Percentiles rank a stretch among this genome's conserved stretches.
These are phyloP conservation scores for Gallinago undulata DNA, from an alignment of 2,113 vertebrate genomes.

Conservation along the genomic window DNA sequence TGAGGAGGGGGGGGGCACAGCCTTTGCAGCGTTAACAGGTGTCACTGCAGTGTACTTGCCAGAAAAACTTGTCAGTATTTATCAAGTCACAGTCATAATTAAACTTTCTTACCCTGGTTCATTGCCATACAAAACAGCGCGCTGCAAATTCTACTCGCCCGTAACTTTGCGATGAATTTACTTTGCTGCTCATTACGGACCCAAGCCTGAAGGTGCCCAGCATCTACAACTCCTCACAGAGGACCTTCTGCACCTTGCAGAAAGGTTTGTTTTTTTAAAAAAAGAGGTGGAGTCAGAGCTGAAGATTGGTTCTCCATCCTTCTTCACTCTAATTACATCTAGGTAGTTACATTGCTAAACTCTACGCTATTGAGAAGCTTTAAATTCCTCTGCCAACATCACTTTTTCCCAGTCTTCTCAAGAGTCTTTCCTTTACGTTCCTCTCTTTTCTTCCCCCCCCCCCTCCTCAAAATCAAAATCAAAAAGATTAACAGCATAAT, in stretches of 20 bases:
- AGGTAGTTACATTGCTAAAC: background rate
- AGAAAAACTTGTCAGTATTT: background rate
- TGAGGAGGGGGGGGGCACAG: background rate
- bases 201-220: background rate
- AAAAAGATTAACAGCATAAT: background rate
- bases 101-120: background rate
- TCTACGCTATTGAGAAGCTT: background rate
- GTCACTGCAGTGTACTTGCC: background rate
- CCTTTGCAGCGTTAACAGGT: background rate
- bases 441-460: too few species aligned
- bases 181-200: background rate
- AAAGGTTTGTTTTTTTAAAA: background rate
- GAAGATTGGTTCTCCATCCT: background rate
- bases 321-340: background rate
- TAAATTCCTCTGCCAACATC: background rate
- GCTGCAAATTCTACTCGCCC: background rate
- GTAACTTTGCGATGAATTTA: background rate
- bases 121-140: background rate
- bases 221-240: background rate
- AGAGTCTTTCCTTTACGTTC: background rate
- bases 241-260: background rate
- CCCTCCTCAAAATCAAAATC: background rate
- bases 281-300: background rate
- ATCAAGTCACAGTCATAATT: background rate
- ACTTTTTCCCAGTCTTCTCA: background rate